Conservation (phyloP, 2,797 vertebrate species). For the Schizothorax lantsangensis region DNA sequence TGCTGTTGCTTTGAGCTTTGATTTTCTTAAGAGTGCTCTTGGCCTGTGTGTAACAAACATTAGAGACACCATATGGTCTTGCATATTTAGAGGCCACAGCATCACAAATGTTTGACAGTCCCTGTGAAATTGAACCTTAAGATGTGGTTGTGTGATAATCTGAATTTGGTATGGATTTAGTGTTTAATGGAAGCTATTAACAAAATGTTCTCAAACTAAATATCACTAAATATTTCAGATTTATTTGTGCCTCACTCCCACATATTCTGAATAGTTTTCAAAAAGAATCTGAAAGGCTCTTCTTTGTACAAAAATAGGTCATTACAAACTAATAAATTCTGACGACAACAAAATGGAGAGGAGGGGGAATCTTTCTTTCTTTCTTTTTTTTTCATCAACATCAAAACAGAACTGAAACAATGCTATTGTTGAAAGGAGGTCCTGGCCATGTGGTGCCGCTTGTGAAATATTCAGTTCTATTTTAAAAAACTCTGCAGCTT, state of each 20-base stretch:
- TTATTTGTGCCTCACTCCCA: not conserved
- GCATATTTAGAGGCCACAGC: not conserved
- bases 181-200: not conserved
- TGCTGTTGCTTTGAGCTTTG: not conserved
- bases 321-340: conserved; percentile 33
- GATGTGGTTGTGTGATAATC: not conserved
- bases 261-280: not conserved
- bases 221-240: conserved; percentile 4
- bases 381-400: conserved; percentile 16
- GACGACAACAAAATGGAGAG: not conserved
- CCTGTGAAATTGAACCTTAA: not conserved
- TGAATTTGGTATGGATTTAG: not conserved
- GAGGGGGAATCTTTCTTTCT: not conserved
- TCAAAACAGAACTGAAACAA: conserved; percentile 41
- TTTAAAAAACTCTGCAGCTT: conserved; percentile 58
- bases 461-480: conserved; percentile 49
- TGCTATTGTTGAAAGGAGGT: conserved; percentile 38
- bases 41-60: not conserved
- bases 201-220: not conserved
- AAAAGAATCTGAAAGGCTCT: not conserved
- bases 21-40: not conserved
- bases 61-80: conserved; percentile 7
- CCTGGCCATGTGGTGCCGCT: conserved; percentile 32
- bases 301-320: conserved; percentile 36
- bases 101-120: not conserved